Base-by-base conservation (phyloP, 2,888 invertebrate species). In the Gnatocerus cornutus region DNA sequence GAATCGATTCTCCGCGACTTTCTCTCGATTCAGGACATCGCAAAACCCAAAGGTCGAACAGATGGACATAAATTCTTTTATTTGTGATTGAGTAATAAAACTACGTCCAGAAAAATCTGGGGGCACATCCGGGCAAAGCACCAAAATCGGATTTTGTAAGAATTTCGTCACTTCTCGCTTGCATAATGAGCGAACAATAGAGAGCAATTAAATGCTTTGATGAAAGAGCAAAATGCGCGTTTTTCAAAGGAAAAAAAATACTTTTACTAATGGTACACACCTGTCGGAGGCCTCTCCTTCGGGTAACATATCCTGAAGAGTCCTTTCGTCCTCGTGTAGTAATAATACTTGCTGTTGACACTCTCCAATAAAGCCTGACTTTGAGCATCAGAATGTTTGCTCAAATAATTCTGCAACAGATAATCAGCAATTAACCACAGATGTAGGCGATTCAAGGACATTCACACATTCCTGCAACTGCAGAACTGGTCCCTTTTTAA, bases 271-370 rank as follows among this genome's bases (percentile, higher is more conserved):
- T 21, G 4, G 3, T 39, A 50, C 71, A 88, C 87, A 95, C 94
- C 93, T 83, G 90, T 89, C 52, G 93, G 93, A 71, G 97, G 96
- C 72, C 95, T 89, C 80, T 95, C 95, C 85, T 96, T 96, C 39
- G 97, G 96, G 86, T 96, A 98, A 84, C 97, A 98, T 85, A 94
- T 92, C 85, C 97, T 90, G 89, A 97, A 97, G 64, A 98, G 89
- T 74, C 98, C 98, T 84, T 95, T 92, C 84, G 96, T 97, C 85
- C 98, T 90, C 72, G 96, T 95, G 86, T 91, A 97, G 87, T 93
- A 97, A 83, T 91, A 94, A 83, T 94, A 95, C 86, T 97, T 95
- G 52, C 88, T 87, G 85, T 94, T 95, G 85, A 96, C 89, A 80
- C 90, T 92, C 80, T 93, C 93, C 78, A 95, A 85, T 76, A 94